Conservation (phyloP, 2,888 invertebrate species). For the Caenorhabditis parvicauda region DNA sequence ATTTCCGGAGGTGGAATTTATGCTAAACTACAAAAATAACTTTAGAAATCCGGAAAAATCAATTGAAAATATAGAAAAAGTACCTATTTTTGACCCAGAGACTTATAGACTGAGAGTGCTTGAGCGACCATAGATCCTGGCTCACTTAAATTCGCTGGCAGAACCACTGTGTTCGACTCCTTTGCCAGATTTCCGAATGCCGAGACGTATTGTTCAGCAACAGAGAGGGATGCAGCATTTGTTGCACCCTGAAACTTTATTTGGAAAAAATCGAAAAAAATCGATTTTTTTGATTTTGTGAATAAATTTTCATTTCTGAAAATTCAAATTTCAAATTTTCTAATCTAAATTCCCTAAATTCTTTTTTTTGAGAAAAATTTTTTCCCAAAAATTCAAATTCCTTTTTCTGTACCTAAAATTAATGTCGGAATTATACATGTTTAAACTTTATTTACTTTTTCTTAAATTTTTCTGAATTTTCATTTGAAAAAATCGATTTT, state of each 20-base stretch:
- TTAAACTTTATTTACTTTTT: no score
- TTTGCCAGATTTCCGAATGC: conserved; percentile 91
- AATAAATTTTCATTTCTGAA: neutral
- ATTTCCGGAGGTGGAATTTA: no score
- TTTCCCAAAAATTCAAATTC: neutral
- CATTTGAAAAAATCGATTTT: no score
- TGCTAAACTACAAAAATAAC: no score
- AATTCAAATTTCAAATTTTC: neutral
- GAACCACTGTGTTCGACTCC: conserved; percentile 86
- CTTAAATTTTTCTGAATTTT: no score
- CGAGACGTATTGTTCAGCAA: conserved; percentile 92
- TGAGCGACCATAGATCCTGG: conserved; percentile 53
- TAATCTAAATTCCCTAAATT: no score
- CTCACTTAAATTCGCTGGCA: conserved; percentile 70
- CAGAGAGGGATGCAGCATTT: conserved; percentile 80
- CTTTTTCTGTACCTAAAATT: no score
- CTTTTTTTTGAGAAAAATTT: no score
- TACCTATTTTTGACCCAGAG: conserved; percentile 9
- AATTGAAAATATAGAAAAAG: neutral
- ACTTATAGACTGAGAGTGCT: conserved; percentile 53
- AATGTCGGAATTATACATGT: no score
- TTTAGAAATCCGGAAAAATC: no score
- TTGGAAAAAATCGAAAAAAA: no score
- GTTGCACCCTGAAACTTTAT: conserved; percentile 14
- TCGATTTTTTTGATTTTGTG: neutral